Conservation (phyloP, 2,113 vertebrate genomes). For the Apistogramma diplotaenia region DNA sequence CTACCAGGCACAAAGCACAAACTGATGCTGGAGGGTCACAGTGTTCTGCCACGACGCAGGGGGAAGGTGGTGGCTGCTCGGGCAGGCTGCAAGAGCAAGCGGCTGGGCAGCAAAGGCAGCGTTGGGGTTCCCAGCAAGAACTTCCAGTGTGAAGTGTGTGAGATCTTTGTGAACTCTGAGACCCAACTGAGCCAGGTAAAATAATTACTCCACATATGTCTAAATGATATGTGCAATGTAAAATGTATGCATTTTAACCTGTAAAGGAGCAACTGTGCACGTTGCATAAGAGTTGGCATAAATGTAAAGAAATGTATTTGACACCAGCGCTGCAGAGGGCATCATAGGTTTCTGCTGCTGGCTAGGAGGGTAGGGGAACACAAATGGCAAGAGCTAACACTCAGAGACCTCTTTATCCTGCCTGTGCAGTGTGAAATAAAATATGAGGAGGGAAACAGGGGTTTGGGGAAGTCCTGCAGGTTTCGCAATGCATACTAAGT, state of each 20-base stretch:
- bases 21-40: constrained; percentile 93
- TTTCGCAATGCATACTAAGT: constrained; percentile 26
- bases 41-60: constrained; percentile 81
- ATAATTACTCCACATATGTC: neutral
- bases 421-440: constrained; percentile 8
- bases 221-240: neutral
- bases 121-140: constrained; percentile 84
- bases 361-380: neutral
- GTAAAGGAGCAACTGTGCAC: neutral
- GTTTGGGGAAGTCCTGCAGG: constrained; percentile 21
- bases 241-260: neutral
- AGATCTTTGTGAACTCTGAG: constrained; percentile 98
- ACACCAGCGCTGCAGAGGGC: fast-evolving
- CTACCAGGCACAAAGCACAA: constrained; percentile 93
- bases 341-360: neutral
- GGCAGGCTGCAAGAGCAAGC: constrained; percentile 86
- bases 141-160: constrained; percentile 94
- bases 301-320: neutral
- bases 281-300: neutral
- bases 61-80: constrained; percentile 85
- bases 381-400: neutral
- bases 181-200: constrained; percentile 96
- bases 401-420: neutral
- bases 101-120: constrained; percentile 85
- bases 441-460: neutral